Conservation (phyloP, 2,113 vertebrate genomes). For the Equus quagga region DNA sequence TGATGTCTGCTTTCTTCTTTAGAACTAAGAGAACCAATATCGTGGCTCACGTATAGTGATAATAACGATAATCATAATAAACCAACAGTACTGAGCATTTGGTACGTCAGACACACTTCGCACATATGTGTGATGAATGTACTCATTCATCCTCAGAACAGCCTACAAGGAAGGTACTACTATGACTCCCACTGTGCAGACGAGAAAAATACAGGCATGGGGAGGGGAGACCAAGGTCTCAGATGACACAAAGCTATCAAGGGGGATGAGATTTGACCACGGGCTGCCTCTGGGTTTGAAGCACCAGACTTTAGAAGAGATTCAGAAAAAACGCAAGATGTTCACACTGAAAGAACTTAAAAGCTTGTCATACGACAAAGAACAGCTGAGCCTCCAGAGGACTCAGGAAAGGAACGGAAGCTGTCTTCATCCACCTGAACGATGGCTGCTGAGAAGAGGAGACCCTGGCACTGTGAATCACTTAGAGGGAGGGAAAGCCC, state of each 20-base stretch:
- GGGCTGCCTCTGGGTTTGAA: rapidly evolving
- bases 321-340: rapidly evolving
- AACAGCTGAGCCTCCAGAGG: neutral
- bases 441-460: too few species aligned
- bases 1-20: neutral
- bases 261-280: rapidly evolving
- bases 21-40: neutral
- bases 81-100: rapidly evolving
- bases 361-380: rapidly evolving
- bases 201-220: rapidly evolving
- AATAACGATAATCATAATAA: rapidly evolving
- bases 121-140: rapidly evolving
- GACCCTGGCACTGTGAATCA: rapidly evolving
- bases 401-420: rapidly evolving
- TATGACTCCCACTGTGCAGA: rapidly evolving
- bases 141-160: too few species aligned
- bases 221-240: neutral
- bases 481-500: neutral
- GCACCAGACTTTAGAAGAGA: too few species aligned
- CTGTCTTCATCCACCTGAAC: rapidly evolving
- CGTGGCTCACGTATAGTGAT: rapidly evolving
- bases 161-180: rapidly evolving
- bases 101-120: rapidly evolving
- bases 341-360: neutral
- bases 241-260: neutral